These are phyloP conservation scores for Eremobia ochroleuca DNA, from an alignment of 2,888 invertebrate genomes.

Conservation along the genomic window DNA sequence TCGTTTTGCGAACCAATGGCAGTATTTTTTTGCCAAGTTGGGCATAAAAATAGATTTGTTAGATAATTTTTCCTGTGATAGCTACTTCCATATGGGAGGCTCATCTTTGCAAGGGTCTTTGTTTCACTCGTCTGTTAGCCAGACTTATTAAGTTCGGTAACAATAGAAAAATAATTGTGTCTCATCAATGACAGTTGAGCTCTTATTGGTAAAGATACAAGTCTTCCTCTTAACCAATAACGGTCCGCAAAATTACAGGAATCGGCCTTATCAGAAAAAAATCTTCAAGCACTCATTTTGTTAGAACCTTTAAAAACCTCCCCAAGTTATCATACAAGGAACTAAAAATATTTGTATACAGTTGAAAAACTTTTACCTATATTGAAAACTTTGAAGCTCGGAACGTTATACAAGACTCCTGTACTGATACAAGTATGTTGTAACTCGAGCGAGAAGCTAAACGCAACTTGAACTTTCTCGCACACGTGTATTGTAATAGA, in stretches of 20 bases:
- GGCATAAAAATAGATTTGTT: neutral
- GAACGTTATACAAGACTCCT: conserved; percentile 35
- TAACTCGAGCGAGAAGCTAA: conserved; percentile 34
- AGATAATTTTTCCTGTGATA: neutral
- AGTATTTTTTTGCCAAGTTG: neutral
- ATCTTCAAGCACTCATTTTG: neutral
- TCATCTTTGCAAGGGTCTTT: neutral
- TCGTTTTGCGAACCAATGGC: neutral
- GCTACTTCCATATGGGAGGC: neutral
- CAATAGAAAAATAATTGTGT: too few relatives aligned
- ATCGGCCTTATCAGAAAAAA: neutral
- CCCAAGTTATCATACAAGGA: conserved; percentile 1
- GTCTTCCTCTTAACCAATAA: too few relatives aligned
- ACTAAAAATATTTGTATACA: conserved; percentile 28
- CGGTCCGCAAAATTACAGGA: too few relatives aligned
- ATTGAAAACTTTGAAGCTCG: conserved; percentile 37
- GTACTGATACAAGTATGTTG: conserved; percentile 36
- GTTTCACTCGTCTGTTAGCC: too few relatives aligned
- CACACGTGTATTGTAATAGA: conserved; percentile 15
- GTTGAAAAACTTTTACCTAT: conserved; percentile 49
- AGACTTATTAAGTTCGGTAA: too few relatives aligned
- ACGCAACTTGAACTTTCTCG: conserved; percentile 28
- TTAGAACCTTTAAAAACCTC: neutral
- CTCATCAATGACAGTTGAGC: too few relatives aligned
- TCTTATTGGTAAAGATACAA: too few relatives aligned